Base-by-base conservation (phyloP, 2,113 vertebrate species). In the Cephalopholis sonnerati region DNA sequence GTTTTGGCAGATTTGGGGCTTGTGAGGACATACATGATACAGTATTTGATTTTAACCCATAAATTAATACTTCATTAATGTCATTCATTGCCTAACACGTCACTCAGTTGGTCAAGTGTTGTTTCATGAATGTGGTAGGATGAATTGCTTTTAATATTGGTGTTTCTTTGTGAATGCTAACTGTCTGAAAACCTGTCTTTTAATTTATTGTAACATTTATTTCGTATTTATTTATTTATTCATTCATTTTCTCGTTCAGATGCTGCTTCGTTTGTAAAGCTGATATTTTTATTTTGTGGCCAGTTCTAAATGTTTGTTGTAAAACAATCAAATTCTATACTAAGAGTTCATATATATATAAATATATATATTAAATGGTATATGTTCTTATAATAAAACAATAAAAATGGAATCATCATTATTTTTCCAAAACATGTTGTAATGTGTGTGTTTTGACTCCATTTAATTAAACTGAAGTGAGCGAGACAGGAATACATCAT, bases 351-450 rank as follows among this genome's bases (percentile, higher is more conserved):
- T 85, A 73, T 64, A 65, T 84, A 58, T 54, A 85, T 76, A 68
- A 69, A 77, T 65, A 77, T 82, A 88, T 86, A 92, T 93, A 95
- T 92, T 93, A 89, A 93, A 95, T 94, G 93, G 94, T 95, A 86
- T 90, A 95, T 95, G 94, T 96, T 92, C 86, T 94, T 84, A 86
- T 93, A 93, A 92, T 90, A 93, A 93, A 86, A 93, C 12, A 91
- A 86, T 91, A 87, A 92, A 93, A 94, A 93, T 92, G 92, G 90
- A 94, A 92, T 94, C 51, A 84, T 87, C 69, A 79, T 91, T 92
- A 88, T 93, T 94, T 95, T 94, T 90, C 90, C 89, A 91, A 88
- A 83, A 87, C 63, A 51, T 51, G 61, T 83, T 84, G 70, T 64
- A 39, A 53, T 89, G 81, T 82, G 64, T 7, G 54, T 6, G 29